Evolutionary conservation across 2,113 vertebrate species (phyloP).

Genomic region (Bubo blakistoni): DNA sequence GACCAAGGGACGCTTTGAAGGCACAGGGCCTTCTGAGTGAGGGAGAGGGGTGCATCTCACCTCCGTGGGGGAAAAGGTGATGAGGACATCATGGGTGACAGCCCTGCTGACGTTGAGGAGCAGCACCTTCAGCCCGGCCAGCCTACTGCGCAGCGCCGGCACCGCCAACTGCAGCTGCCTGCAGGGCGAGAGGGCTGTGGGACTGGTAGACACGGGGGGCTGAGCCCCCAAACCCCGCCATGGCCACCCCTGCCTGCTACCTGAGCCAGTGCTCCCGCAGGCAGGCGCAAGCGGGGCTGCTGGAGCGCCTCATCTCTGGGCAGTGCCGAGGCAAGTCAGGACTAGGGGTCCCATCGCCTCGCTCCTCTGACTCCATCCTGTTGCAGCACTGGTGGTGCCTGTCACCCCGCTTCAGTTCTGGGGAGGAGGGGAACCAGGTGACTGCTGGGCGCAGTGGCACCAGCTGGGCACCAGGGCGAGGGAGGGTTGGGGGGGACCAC

Average conservation of each 20-base stretch:
- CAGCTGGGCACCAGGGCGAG: accelerated
- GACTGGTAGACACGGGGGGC: accelerated
- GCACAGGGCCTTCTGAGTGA: accelerated
- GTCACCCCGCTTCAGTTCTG: not conserved
- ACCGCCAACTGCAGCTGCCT: not conserved
- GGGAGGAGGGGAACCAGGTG: not conserved
- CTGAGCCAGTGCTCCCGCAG: not conserved
- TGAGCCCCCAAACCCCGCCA: not conserved
- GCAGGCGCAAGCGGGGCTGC: not conserved
- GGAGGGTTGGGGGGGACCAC: not conserved
- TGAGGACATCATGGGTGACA: not conserved
- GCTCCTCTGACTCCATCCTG: accelerated
- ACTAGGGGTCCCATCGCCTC: accelerated
- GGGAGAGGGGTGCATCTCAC: not conserved
- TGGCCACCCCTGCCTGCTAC: not conserved
- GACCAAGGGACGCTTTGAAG: not conserved
- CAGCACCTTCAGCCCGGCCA: not conserved
- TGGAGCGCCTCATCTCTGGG: accelerated
- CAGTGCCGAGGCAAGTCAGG: accelerated
- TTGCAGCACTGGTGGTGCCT: not conserved
- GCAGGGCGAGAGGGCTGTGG: not conserved
- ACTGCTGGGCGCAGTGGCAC: accelerated
- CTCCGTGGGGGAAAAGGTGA: constrained; percentile 17
- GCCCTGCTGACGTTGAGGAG: constrained; percentile 11
- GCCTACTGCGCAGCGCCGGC: accelerated